These are phyloP conservation scores for Crossaster papposus DNA, from an alignment of 53 echinoderm and acorn worm genomes.

Conservation along the genomic window DNA sequence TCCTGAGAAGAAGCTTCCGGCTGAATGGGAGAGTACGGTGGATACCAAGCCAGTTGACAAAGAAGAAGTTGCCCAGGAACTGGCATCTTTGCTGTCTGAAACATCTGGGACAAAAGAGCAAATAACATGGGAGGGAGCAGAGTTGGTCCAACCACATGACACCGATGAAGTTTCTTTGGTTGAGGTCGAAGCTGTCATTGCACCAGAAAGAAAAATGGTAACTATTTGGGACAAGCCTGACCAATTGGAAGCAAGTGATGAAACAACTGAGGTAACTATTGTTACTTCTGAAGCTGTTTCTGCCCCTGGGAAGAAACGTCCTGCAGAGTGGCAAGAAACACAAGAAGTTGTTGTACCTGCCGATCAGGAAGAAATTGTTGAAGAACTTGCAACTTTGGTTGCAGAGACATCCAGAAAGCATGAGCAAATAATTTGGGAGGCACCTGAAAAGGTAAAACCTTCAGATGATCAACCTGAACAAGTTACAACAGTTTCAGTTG, in stretches of 20 bases:
- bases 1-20: constrained; percentile 49
- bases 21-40: constrained; percentile 23
- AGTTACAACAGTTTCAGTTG: constrained; percentile 29
- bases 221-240: constrained; percentile 56
- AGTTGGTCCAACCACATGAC: constrained; percentile 42
- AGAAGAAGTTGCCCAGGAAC: constrained; percentile 45
- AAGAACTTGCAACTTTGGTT: constrained; percentile 46
- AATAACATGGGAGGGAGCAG: constrained; percentile 38
- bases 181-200: constrained; percentile 50
- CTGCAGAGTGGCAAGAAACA: constrained; percentile 26
- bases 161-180: constrained; percentile 17
- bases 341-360: constrained; percentile 42
- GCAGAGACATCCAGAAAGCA: constrained; percentile 45
- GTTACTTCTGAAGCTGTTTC: constrained; percentile 35
- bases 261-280: constrained; percentile 6
- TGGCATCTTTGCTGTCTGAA: constrained; percentile 30
- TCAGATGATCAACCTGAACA: constrained; percentile 33
- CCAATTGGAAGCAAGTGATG: constrained; percentile 13
- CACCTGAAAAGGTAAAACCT: constrained; percentile 18
- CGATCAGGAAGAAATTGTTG: constrained; percentile 52
- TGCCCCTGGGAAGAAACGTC: constrained; percentile 40
- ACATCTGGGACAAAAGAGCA: constrained; percentile 38
- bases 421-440: constrained; percentile 40
- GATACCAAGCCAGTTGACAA: constrained; percentile 11
- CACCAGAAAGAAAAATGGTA: constrained; percentile 30